These are phyloP conservation scores for Minunthozetes semirufus DNA, from an alignment of 2,888 invertebrate species.

Conservation along the genomic window DNA sequence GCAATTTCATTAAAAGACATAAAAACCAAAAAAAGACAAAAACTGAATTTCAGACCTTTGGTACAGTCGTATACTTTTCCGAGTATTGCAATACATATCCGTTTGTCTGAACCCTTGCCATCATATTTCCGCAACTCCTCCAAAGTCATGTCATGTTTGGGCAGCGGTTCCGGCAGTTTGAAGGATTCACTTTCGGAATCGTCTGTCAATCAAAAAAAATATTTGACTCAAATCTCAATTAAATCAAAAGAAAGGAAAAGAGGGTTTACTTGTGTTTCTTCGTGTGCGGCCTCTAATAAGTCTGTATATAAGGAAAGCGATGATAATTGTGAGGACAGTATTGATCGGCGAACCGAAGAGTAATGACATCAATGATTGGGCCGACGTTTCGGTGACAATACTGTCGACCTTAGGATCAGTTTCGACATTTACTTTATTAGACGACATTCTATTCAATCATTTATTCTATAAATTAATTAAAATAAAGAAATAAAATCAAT, in stretches of 20 bases:
- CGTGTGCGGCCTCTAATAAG: slow-evolving; percentile 54
- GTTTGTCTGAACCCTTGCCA: slow-evolving; percentile 72
- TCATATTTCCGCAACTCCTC: slow-evolving; percentile 78
- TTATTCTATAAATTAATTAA: not conserved
- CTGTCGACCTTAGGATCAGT: not conserved
- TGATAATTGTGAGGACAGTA: slow-evolving; percentile 60
- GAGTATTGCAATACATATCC: slow-evolving; percentile 85
- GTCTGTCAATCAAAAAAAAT: slow-evolving; percentile 4
- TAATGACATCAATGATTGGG: not conserved
- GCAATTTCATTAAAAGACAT: not conserved
- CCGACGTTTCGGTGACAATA: not conserved
- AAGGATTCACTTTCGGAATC: slow-evolving; percentile 17
- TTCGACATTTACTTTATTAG: not conserved
- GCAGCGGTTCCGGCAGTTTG: slow-evolving; percentile 36
- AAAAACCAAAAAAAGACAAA: not conserved
- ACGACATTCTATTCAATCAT: not conserved
- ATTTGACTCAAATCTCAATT: not conserved
- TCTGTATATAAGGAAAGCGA: slow-evolving; percentile 66
- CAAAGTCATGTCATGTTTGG: slow-evolving; percentile 75
- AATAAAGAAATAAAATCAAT: no score
- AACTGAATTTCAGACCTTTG: slow-evolving; percentile 58
- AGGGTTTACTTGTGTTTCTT: not conserved
- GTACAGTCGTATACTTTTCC: slow-evolving; percentile 93
- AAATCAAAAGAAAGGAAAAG: not conserved
- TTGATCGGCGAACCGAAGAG: slow-evolving; percentile 56